A percentile compares a stretch with the other conserved stretches of the same genome.
Evolutionary conservation across 2,888 invertebrate species (phyloP).

Genomic region (Xestoiulus laeticollis): DNA sequence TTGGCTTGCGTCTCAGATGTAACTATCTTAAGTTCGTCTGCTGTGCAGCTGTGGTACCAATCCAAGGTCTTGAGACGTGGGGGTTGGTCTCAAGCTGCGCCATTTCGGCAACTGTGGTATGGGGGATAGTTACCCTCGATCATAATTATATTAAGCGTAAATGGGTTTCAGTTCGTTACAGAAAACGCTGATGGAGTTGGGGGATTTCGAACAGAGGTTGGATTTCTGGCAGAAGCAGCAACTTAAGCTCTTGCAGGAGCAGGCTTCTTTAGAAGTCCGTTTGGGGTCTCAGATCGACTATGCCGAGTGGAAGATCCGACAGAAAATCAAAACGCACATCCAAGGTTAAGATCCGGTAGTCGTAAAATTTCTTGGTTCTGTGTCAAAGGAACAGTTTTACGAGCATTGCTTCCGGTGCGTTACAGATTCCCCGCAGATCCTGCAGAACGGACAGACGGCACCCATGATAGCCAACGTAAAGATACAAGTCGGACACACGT

Average conservation of each 20-base stretch:
- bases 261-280: conserved; percentile 66
- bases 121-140: no score
- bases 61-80: no score
- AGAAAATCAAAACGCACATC: conserved; percentile 48
- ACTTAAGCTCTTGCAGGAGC: conserved; percentile 70
- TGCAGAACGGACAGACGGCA: not conserved
- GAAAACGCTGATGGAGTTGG: conserved; percentile 71
- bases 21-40: no score
- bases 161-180: conserved; percentile 69
- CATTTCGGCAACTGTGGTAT: no score
- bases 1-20: no score
- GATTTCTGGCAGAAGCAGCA: conserved; percentile 71
- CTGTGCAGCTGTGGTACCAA: no score
- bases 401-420: not conserved
- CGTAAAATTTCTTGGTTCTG: not conserved
- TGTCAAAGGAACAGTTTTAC: not conserved
- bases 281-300: conserved; percentile 64
- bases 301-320: conserved; percentile 63
- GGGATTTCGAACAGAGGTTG: conserved; percentile 72
- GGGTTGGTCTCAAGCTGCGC: no score
- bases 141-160: not conserved
- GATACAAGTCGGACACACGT: conserved; percentile 45
- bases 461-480: conserved; percentile 50
- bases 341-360: not conserved
- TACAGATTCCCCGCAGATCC: conserved; percentile 6